A percentile compares a stretch with the other conserved stretches of the same genome.
These are phyloP conservation scores for Epinephelus coioides DNA, from an alignment of 2,797 vertebrate species.

Conservation along the genomic window DNA sequence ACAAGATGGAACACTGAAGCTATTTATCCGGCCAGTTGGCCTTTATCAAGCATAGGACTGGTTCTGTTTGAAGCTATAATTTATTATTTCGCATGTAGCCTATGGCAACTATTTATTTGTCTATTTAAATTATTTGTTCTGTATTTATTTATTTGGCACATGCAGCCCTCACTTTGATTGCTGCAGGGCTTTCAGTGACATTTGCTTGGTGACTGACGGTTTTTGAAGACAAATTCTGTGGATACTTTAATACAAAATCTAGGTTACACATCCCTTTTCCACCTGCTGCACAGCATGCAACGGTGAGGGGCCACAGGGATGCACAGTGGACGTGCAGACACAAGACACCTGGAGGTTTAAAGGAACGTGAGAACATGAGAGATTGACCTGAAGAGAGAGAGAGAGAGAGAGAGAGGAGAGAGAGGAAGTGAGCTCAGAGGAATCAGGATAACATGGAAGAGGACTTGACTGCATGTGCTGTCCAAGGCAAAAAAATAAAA, in stretches of 20 bases:
- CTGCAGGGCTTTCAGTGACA: conserved; percentile 54
- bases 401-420: too few relatives aligned
- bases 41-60: conserved; percentile 34
- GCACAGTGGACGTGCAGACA: conserved; percentile 79
- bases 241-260: conserved; percentile 56
- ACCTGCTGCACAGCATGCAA: conserved; percentile 69
- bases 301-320: conserved; percentile 57
- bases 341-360: conserved; percentile 80
- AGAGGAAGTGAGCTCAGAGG: conserved; percentile 40
- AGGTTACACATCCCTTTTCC: conserved; percentile 26
- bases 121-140: conserved; percentile 70
- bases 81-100: conserved; percentile 74
- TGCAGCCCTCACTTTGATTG: conserved; percentile 20
- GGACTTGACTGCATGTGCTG: conserved; percentile 94
- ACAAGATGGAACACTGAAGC: conserved; percentile 34
- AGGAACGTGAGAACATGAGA: conserved; percentile 64
- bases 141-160: conserved; percentile 63
- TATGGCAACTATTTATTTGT: conserved; percentile 71
- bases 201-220: conserved; percentile 60
- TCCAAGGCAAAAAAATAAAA: conserved; percentile 82
- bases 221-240: conserved; percentile 58
- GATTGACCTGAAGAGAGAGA: conserved; percentile 27
- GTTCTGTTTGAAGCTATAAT: conserved; percentile 51
- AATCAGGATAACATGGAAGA: conserved; percentile 65
- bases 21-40: conserved; percentile 30